Conservation (phyloP, 2,888 invertebrate species). For the Trypoxylon attenuatum region DNA sequence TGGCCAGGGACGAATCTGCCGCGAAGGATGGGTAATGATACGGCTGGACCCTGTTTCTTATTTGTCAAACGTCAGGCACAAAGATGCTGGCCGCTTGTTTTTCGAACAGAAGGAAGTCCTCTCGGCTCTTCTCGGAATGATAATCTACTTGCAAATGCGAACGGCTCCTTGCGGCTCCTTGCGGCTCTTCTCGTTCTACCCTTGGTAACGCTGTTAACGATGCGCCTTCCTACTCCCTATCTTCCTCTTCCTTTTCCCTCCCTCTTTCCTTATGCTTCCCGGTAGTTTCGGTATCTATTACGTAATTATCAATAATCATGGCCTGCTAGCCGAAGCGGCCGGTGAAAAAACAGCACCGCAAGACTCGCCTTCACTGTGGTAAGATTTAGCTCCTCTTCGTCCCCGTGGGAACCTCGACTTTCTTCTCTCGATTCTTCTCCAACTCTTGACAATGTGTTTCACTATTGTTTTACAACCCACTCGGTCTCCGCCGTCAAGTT, state of each 20-base stretch:
- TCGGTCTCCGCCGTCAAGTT: too few relatives aligned
- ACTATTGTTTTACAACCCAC: too few relatives aligned
- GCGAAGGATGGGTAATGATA: conserved; percentile 74
- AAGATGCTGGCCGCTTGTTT: conserved; percentile 66
- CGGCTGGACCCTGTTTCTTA: conserved; percentile 73
- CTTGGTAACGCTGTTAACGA: conserved; percentile 22
- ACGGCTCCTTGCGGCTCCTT: conserved; percentile 5
- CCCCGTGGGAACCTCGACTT: background rate
- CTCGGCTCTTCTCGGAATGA: conserved; percentile 59
- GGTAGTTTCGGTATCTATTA: conserved; percentile 39
- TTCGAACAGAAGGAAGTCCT: conserved; percentile 61
- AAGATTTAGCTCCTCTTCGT: too few relatives aligned
- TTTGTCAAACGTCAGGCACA: conserved; percentile 74
- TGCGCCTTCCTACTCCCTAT: background rate
- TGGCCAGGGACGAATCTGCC: conserved; percentile 62
- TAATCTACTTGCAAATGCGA: conserved; percentile 64
- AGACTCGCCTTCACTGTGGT: too few relatives aligned
- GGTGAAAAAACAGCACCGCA: conserved; percentile 4
- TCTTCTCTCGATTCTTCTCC: background rate
- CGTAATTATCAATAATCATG: conserved; percentile 58
- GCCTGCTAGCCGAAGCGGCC: conserved; percentile 8
- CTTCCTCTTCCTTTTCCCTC: background rate
- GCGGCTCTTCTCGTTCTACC: conserved; percentile 5
- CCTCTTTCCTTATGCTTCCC: background rate
- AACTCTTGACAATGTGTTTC: too few relatives aligned